Conservation (phyloP, 2,888 invertebrate genomes). For the Oscheius sp. region DNA sequence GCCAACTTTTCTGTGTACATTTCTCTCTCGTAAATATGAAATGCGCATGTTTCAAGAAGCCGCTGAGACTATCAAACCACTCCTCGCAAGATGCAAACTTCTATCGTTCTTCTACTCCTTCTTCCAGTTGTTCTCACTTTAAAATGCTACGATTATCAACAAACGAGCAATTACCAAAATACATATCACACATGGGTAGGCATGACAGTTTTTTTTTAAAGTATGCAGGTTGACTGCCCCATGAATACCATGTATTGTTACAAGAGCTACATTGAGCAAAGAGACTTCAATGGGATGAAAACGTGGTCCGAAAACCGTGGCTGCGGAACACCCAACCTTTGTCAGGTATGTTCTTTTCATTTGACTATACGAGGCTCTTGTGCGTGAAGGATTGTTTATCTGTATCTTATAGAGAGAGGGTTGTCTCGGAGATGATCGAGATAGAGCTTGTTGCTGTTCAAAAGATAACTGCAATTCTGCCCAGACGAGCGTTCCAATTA, state of each 20-base stretch:
- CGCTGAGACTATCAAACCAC: no score
- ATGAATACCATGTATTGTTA: conserved; percentile 46
- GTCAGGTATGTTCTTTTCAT: conserved; percentile 34
- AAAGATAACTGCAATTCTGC: conserved; percentile 45
- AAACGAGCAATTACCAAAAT: conserved; percentile 35
- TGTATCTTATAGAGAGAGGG: conserved; percentile 44
- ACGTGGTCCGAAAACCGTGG: conserved; percentile 44
- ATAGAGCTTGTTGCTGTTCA: conserved; percentile 50
- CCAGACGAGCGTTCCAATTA: not conserved
- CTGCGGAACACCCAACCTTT: conserved; percentile 47
- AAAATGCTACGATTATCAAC: conserved; percentile 49
- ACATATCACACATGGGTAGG: conserved; percentile 42
- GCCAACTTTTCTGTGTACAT: conserved; percentile 30
- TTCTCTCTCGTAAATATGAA: conserved; percentile 21
- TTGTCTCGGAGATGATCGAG: conserved; percentile 43
- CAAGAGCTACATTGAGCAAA: conserved; percentile 43
- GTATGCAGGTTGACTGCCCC: conserved; percentile 47
- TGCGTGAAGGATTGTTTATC: not conserved
- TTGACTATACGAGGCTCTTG: not conserved
- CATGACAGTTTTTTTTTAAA: not conserved
- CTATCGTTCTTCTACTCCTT: conserved; percentile 26
- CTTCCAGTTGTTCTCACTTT: conserved; percentile 39
- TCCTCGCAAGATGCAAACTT: conserved; percentile 7
- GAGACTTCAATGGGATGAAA: conserved; percentile 43
- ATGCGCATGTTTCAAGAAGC: conserved; percentile 18